Conservation (phyloP, 2,113 vertebrate genomes). For the Dicentrarchus labrax region DNA sequence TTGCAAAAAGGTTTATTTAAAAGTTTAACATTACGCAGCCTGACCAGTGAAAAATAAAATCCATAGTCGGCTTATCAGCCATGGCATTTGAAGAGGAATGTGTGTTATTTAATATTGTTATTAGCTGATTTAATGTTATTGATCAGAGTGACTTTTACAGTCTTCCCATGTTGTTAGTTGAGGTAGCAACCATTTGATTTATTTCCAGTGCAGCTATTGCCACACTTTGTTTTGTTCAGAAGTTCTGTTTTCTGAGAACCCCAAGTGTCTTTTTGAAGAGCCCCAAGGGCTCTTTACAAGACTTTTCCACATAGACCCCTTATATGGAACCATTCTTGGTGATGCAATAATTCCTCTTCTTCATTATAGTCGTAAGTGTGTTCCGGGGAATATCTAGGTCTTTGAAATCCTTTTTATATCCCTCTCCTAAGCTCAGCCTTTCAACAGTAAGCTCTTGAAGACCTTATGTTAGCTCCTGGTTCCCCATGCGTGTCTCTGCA, state of each 20-base stretch:
- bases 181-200: neutral
- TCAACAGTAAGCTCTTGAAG: constrained; percentile 39
- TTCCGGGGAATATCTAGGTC: constrained; percentile 43
- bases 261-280: neutral
- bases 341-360: constrained; percentile 47
- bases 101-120: constrained; percentile 28
- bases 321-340: constrained; percentile 15
- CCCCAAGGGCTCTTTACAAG: constrained; percentile 17
- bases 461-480: constrained; percentile 27
- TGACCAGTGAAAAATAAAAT: neutral
- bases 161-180: neutral
- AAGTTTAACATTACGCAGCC: neutral
- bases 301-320: neutral
- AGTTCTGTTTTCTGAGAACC: neutral
- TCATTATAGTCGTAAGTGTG: constrained; percentile 38
- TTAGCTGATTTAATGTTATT: constrained; percentile 30
- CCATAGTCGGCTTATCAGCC: neutral
- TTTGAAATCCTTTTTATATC: constrained; percentile 60
- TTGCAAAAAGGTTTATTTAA: neutral
- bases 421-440: constrained; percentile 38
- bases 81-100: constrained; percentile 38
- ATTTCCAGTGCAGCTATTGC: constrained; percentile 10
- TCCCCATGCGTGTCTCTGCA: constrained; percentile 24
- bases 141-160: constrained; percentile 31
- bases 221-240: constrained; percentile 11